Evolutionary conservation across 1,140 invertebrate genomes (phyloP), one percentile per base, ranked within the genome.

Genomic region (Microplitis demolitor): DNA sequence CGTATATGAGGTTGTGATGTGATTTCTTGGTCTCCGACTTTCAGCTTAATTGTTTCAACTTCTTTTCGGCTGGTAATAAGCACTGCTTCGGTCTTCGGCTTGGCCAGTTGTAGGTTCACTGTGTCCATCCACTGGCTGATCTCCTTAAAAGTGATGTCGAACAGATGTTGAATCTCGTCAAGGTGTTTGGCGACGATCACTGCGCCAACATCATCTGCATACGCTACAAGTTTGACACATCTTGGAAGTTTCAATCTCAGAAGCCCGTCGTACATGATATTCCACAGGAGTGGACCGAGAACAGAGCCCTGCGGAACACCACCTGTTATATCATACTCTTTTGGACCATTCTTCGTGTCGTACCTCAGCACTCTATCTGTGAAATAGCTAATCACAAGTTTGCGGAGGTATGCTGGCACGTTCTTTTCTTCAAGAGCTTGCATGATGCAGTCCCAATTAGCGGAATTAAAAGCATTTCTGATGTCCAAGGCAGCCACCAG

Each of bases 401-500:
- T 39, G 8, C 14, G 33, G 14, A 37, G 34, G 66, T 54, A 69
- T 60, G 2, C 53, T 45, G 45, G 66, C 16, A 67, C 51, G 2
- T 66, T 9, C 33, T 53, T 31, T 3, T 13, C 53, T 33, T 31
- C 31, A 3, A 67, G 66, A 0, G 66, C 66, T 9, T 13, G 45
- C 66, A 67, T 53, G 24, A 67, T 67, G 66, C 45, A 67, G 34
- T 54, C 66, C 50, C 45, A 67, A 16, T 35, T 31, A 1, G 66
- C 66, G 6, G 58, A 71, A 50, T 74, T 79, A 66, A 79, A 79
- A 62, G 74, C 45, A 51, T 68, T 69, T 68, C 73, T 58, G 64
- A 74, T 74, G 69, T 63, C 74, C 14, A 71, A 4, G 4, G 69
- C 64, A 54, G 53, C 75, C 53, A 72, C 61, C 60, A 54, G 33